A percentile compares a stretch with the other conserved stretches of the same genome.
Conservation (phyloP, 2,888 invertebrate genomes). For the Pycnomerus fuliginosus region DNA sequence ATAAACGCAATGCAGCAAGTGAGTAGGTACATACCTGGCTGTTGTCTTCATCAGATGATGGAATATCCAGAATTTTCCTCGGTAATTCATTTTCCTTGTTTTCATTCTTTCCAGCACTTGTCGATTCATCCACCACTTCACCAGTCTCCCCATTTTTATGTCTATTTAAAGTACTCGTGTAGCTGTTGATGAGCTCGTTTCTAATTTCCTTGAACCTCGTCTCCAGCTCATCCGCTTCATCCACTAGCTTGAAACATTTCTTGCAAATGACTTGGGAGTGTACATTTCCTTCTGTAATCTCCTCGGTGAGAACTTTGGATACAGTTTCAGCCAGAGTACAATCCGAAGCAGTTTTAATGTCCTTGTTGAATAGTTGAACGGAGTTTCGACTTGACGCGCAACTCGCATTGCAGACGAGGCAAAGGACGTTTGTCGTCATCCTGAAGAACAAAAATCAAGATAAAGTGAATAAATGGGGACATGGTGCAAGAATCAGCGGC, state of each 20-base stretch:
- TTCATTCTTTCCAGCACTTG: neutral
- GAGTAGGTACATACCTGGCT: too few species aligned
- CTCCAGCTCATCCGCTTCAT: constrained; percentile 64
- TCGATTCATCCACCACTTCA: constrained; percentile 10
- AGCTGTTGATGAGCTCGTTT: constrained; percentile 56
- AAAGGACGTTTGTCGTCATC: constrained; percentile 50
- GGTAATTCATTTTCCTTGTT: constrained; percentile 39
- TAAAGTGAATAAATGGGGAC: constrained; percentile 1
- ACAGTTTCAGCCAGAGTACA: constrained; percentile 48
- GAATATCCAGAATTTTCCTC: constrained; percentile 49
- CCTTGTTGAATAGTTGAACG: constrained; percentile 56
- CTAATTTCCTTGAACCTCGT: constrained; percentile 56
- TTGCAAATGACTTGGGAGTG: constrained; percentile 65
- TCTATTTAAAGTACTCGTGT: constrained; percentile 43
- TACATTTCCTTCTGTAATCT: constrained; percentile 55
- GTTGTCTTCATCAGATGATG: constrained; percentile 50
- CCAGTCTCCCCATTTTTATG: constrained; percentile 34
- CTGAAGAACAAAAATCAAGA: constrained; percentile 30
- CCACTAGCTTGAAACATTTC: constrained; percentile 64
- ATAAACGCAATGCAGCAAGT: neutral
- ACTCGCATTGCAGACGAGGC: constrained; percentile 64
- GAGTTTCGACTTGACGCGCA: constrained; percentile 58
- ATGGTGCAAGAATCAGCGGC: neutral
- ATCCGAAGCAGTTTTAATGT: constrained; percentile 45
- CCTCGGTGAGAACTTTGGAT: constrained; percentile 53